A percentile compares a stretch with the other conserved stretches of the same genome.
These are phyloP conservation scores for Acronicta psi DNA, from an alignment of 2,888 invertebrate genomes.

Conservation along the genomic window DNA sequence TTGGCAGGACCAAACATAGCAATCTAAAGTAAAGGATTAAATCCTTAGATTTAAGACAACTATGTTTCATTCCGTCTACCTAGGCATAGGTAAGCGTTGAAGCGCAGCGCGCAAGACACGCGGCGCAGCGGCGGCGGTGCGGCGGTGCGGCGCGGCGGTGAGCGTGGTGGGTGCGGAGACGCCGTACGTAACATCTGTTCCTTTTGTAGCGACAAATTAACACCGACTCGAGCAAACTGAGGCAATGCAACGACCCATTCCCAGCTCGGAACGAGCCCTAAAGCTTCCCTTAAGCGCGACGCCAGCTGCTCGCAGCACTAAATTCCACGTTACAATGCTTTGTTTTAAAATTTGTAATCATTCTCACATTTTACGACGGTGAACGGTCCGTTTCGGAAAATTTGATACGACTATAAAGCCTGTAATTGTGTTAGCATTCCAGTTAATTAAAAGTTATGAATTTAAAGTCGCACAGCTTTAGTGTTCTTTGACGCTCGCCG, in stretches of 20 bases:
- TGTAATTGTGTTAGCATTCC: constrained; percentile 87
- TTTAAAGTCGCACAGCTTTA: constrained; percentile 83
- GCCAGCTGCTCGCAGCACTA: constrained; percentile 84
- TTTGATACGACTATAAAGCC: constrained; percentile 88
- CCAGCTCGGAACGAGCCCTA: constrained; percentile 79
- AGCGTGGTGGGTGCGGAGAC: constrained; percentile 42
- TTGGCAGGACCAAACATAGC: too few species aligned
- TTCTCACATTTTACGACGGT: constrained; percentile 88
- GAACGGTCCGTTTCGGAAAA: constrained; percentile 87
- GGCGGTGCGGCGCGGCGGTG: constrained; percentile 49
- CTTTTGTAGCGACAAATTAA: constrained; percentile 84
- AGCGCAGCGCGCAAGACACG: constrained; percentile 55
- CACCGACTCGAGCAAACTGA: constrained; percentile 80
- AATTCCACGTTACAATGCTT: constrained; percentile 86
- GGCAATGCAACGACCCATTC: constrained; percentile 80
- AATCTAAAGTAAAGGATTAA: too few species aligned
- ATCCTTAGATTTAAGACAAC: too few species aligned
- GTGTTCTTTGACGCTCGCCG: constrained; percentile 77
- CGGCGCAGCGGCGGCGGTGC: constrained; percentile 50
- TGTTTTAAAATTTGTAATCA: constrained; percentile 89
- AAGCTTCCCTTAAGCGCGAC: constrained; percentile 82
- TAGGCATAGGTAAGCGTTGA: neutral
- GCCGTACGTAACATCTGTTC: constrained; percentile 81
- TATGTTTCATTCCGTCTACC: too few species aligned
- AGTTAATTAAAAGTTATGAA: constrained; percentile 89